Evolutionary conservation across 2,113 vertebrate species (phyloP), one percentile per base, ranked within the genome.

Genomic region (Gymnobelideus leadbeateri): DNA sequence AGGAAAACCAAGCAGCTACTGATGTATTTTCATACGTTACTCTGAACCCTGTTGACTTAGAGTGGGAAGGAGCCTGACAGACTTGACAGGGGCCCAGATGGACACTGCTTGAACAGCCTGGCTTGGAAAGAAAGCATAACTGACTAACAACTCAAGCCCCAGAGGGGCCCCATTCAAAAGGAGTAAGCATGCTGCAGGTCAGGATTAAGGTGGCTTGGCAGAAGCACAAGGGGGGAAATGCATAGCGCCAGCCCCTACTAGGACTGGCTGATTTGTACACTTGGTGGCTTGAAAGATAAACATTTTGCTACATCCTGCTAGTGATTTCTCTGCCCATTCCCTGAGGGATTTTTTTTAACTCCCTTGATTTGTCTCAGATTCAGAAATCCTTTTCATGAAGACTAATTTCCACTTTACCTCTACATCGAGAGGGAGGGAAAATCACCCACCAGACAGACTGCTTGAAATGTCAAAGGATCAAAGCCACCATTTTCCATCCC

Each of bases 191-290:
- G 93, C 93, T 91, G 2, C 95, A 55, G 8, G 47, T 96, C 96
- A 96, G 93, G 94, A 93, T 89, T 26, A 51, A 97, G 97, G 94
- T 95, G 97, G 95, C 96, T 97, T 98, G 97, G 98, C 98, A 97
- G 92, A 94, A 19, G 51, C 68, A 0, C 0, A 8, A 8, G 21
- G 92, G 21, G 91, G 92, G 92, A 96, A 97, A 92, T 94, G 77
- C 31, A 43, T 3, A n/a, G 54, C 1, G 7, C 97, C 96, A 96
- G 94, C 47, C 94, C 53, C 94, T 55, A 9, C 94, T 84, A 92
- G 93, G 51, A 91, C 61, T 46, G 43, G 96, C 92, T 90, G 37
- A 68, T 14, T 14, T 93, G 91, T 98, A 94, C 95, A 94, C 95
- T 91, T 89, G 92, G 96, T 97, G 94, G 94, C 91, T 96, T 91